phyloP scores from a whole-genome alignment of 1,140 invertebrate species.

The Caenorhabditis brenneri region DNA sequence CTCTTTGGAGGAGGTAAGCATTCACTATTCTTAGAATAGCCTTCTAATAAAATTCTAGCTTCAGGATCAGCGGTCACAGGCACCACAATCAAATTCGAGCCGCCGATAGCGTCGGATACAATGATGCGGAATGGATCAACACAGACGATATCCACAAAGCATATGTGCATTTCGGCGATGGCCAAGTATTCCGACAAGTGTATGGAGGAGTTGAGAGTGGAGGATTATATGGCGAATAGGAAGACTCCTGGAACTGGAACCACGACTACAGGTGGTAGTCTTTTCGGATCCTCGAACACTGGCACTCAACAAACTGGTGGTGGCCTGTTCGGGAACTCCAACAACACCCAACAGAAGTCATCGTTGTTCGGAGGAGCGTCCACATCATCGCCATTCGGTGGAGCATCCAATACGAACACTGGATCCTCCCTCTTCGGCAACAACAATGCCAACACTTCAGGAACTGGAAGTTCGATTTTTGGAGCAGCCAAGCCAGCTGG shows the following conservation, averaged over 20 bases:
- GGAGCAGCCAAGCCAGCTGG: conserved; percentile 30
- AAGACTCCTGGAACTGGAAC: conserved; percentile 76
- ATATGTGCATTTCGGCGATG: conserved; percentile 57
- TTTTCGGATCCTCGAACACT: conserved; percentile 45
- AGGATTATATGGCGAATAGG: conserved; percentile 87
- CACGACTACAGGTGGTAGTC: conserved; percentile 47
- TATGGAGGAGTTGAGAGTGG: conserved; percentile 80
- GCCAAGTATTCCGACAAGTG: conserved; percentile 49
- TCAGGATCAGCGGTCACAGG: conserved; percentile 21
- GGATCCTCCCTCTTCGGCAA: conserved; percentile 29
- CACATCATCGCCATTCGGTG: conserved; percentile 46
- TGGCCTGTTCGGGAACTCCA: conserved; percentile 34
- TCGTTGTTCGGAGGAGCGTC: conserved; percentile 31
- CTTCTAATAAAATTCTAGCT: background rate
- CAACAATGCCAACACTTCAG: conserved; percentile 4
- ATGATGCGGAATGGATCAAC: conserved; percentile 53
- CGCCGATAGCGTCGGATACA: conserved; percentile 28
- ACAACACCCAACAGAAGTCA: conserved; percentile 17
- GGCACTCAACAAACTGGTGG: conserved; percentile 10
- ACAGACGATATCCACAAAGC: conserved; percentile 50
- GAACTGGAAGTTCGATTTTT: background rate
- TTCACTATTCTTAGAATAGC: background rate
- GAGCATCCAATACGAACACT: background rate
- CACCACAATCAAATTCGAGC: conserved; percentile 52
- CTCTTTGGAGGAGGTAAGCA: background rate